Evolutionary conservation across 37 sponge, comb jelly and placozoan species (phyloP).

Genomic region (Crambe crambe): DNA sequence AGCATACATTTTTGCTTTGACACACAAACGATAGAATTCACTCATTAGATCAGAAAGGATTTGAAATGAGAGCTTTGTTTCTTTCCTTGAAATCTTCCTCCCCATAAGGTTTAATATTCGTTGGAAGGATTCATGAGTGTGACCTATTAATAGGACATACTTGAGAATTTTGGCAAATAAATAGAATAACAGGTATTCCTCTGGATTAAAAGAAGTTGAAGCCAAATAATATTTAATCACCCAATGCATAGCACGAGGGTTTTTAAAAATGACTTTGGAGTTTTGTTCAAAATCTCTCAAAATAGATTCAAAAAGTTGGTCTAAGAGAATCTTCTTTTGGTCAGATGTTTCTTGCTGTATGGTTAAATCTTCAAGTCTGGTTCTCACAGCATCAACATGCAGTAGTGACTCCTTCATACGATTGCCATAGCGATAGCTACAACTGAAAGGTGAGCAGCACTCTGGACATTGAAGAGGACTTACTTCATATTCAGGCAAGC

Average conservation of each 20-base stretch:
- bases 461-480: constrained; percentile 40
- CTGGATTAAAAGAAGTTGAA: background rate
- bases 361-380: background rate
- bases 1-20: background rate
- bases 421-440: constrained; percentile 45
- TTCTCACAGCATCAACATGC: constrained; percentile 11
- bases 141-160: background rate
- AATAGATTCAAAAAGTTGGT: background rate
- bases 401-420: constrained; percentile 2
- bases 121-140: background rate
- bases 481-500: constrained; percentile 6
- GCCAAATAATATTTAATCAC: background rate
- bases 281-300: background rate
- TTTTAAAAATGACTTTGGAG: no score
- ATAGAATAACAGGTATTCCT: background rate
- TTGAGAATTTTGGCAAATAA: background rate
- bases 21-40: background rate
- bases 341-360: background rate
- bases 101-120: background rate
- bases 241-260: background rate
- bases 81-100: background rate
- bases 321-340: background rate
- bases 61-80: background rate
- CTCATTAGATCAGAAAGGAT: background rate
- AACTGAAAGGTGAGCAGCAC: background rate